Conservation (phyloP, 1,140 invertebrate species). For the Lepidurus packardi region DNA sequence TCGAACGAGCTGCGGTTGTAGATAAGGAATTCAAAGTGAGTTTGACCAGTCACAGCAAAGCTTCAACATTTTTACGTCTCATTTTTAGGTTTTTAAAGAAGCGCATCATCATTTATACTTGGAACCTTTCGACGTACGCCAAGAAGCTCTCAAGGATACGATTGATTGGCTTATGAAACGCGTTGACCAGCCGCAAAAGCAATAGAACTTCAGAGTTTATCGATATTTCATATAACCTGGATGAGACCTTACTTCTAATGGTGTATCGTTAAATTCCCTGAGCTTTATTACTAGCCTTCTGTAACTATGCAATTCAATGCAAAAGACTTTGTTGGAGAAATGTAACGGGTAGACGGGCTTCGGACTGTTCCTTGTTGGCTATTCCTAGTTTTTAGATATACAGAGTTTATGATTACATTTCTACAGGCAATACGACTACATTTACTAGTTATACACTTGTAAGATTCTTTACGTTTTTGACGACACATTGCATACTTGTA, state of each 20-base stretch:
- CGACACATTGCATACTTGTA: too few species aligned
- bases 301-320: too few species aligned
- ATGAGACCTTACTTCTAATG: too few species aligned
- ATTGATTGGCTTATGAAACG: slow-evolving; percentile 37
- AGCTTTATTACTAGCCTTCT: too few species aligned
- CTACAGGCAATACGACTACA: neutral
- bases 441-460: too few species aligned
- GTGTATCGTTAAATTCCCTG: too few species aligned
- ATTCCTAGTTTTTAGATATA: neutral
- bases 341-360: too few species aligned
- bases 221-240: too few species aligned
- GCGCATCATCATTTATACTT: slow-evolving; percentile 38
- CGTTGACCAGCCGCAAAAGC: neutral
- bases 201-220: neutral
- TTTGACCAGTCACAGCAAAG: neutral
- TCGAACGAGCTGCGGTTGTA: slow-evolving; percentile 28
- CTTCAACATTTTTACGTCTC: neutral
- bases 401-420: neutral
- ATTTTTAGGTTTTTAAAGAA: slow-evolving; percentile 35
- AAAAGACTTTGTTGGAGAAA: too few species aligned
- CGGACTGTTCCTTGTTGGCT: neutral
- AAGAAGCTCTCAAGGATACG: slow-evolving; percentile 38
- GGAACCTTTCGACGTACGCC: slow-evolving; percentile 36
- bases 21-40: slow-evolving; percentile 34
- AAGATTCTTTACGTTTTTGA: too few species aligned